Evolutionary conservation across 2,113 vertebrate genomes (phyloP), one percentile per base, ranked within the genome.

Genomic region (Stigmatopora nigra): DNA sequence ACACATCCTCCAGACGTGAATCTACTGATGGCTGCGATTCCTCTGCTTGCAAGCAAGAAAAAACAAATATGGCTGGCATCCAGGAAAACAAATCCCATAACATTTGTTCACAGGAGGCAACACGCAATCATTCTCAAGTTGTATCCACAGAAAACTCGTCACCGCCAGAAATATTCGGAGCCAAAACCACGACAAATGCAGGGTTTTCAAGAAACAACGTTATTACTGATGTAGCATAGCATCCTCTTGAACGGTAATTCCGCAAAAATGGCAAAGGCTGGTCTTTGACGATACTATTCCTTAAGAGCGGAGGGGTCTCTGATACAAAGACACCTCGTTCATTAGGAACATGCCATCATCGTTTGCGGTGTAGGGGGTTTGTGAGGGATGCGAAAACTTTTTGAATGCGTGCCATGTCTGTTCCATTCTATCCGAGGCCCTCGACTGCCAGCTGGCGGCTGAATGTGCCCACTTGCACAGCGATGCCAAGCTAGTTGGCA

Each of bases 371-470:
- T 87, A 90, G 90, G 90, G 90, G 91, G 88, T 90, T 89, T 86
- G 69, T 85, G 86, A 87, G 89, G 90, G 88, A 91, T 88, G 86
- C 80, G 88, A 89, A 91, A 91, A 92, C 89, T 92, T 91, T 91
- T 92, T 92, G 90, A 92, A 92, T 79, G 88, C 83, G 88, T 91
- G 90, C 91, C 90, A 92, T 88, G 87, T 89, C 91, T 88, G 89
- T 86, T 84, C 86, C 84, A 89, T 91, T 89, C 89, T 89, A 91
- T 91, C 87, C 84, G 86, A 91, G 90, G 90, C 82, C 88, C 90
- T 78, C 90, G 89, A 92, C 86, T 92, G 91, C 91, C 91, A 92
- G 91, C 91, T 92, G 91, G 90, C 89, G 91, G 91, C 82, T 89
- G 88, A 88, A 84, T 89, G 82, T 90, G 87, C 89, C 91, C 86